These are phyloP conservation scores for Parnassius apollo DNA, from an alignment of 2,888 invertebrate genomes.

Conservation along the genomic window DNA sequence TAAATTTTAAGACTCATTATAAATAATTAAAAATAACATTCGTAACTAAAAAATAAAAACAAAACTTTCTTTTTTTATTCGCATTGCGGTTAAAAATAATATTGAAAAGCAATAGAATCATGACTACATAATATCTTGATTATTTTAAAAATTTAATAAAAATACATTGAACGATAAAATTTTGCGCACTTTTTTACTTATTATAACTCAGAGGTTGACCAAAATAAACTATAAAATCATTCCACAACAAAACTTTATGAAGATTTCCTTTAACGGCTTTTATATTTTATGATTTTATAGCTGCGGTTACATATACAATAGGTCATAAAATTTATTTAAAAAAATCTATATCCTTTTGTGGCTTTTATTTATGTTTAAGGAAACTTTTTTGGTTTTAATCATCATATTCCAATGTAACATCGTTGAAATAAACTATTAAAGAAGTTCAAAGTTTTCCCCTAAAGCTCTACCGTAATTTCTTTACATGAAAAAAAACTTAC, in stretches of 20 bases:
- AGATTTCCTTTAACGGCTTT: slow-evolving; percentile 32
- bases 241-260: slow-evolving; percentile 1
- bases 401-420: neutral
- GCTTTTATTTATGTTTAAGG: neutral
- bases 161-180: no score
- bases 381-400: neutral
- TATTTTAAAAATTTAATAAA: no score
- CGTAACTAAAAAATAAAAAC: no score
- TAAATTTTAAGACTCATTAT: no score
- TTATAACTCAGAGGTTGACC: no score
- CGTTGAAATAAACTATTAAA: neutral
- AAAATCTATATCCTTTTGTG: slow-evolving; percentile 11
- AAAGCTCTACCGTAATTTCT: slow-evolving; percentile 10
- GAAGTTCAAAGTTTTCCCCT: slow-evolving; percentile 22
- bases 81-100: no score
- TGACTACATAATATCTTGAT: no score
- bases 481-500: slow-evolving; percentile 57
- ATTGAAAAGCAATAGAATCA: no score
- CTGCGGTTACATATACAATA: slow-evolving; percentile 43
- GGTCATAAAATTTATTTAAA: slow-evolving; percentile 38
- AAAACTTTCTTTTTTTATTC: no score
- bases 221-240: neutral
- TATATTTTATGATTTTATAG: slow-evolving; percentile 43
- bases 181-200: no score
- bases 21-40: no score